These are phyloP conservation scores for Atta colombica DNA, from an alignment of 1,140 invertebrate genomes.

Conservation along the genomic window DNA sequence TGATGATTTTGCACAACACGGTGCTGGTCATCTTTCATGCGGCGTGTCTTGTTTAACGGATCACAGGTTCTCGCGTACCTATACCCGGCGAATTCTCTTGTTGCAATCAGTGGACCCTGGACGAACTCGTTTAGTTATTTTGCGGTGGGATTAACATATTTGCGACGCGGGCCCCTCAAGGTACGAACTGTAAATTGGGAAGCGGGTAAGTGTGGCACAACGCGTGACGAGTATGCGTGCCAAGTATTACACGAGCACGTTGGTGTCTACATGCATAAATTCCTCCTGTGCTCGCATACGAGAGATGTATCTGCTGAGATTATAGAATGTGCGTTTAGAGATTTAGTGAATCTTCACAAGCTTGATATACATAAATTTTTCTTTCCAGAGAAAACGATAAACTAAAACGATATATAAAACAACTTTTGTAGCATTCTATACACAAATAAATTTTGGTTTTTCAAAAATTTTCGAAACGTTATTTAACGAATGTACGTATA, in stretches of 20 bases:
- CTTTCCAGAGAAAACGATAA: not conserved
- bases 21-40: constrained; percentile 40
- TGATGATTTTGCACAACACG: constrained; percentile 33
- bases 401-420: not conserved
- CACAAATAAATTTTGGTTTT: not conserved
- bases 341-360: constrained; percentile 8
- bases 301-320: not conserved
- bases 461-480: constrained; percentile 1
- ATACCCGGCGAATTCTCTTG: constrained; percentile 41
- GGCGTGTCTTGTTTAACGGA: constrained; percentile 57
- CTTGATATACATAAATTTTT: not conserved
- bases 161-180: constrained; percentile 69
- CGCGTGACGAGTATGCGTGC: constrained; percentile 30
- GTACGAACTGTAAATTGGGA: constrained; percentile 77
- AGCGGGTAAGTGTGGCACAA: constrained; percentile 30
- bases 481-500: constrained; percentile 15
- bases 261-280: constrained; percentile 34
- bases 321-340: not conserved
- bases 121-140: constrained; percentile 80
- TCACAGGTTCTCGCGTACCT: constrained; percentile 13
- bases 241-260: constrained; percentile 2
- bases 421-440: not conserved
- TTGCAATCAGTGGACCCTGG: constrained; percentile 74
- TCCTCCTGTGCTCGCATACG: not conserved
- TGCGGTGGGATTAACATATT: constrained; percentile 81